These are phyloP conservation scores for Eumerus sabulonum DNA, from an alignment of 2,888 invertebrate genomes.

Conservation along the genomic window DNA sequence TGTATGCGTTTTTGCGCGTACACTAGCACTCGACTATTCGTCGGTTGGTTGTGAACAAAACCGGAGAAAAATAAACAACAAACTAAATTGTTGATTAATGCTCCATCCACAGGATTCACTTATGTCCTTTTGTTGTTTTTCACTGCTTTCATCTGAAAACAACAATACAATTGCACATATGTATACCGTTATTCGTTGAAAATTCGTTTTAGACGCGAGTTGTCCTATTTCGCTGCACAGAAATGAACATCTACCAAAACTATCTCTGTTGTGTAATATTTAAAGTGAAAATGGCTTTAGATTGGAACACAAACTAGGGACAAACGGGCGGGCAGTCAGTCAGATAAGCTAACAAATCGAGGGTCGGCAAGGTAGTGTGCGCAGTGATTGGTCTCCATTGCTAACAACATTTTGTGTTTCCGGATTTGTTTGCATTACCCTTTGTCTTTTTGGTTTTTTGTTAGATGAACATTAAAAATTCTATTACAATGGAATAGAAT, in stretches of 20 bases:
- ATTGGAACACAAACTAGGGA: no score
- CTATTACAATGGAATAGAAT: no score
- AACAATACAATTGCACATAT: no score
- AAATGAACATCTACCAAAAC: conserved; percentile 17
- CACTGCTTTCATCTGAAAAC: no score
- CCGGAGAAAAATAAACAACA: conserved; percentile 3
- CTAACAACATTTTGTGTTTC: no score
- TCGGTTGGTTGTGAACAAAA: background rate
- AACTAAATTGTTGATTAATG: conserved; percentile 63
- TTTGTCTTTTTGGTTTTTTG: no score
- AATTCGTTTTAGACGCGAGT: conserved; percentile 27
- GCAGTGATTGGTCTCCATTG: background rate
- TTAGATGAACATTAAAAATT: no score
- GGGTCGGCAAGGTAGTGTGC: no score
- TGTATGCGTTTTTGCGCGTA: conserved; percentile 46
- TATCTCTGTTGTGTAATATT: conserved; percentile 21
- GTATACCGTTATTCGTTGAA: conserved; percentile 17
- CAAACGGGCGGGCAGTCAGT: no score
- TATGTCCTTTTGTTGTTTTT: no score
- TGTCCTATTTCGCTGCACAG: conserved; percentile 5
- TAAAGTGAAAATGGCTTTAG: background rate
- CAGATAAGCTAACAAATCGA: no score
- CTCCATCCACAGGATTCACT: conserved; percentile 1
- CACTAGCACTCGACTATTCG: no score
- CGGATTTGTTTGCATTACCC: background rate